These are phyloP conservation scores for Trachelus troglodyta DNA, from an alignment of 2,888 invertebrate species.

Conservation along the genomic window DNA sequence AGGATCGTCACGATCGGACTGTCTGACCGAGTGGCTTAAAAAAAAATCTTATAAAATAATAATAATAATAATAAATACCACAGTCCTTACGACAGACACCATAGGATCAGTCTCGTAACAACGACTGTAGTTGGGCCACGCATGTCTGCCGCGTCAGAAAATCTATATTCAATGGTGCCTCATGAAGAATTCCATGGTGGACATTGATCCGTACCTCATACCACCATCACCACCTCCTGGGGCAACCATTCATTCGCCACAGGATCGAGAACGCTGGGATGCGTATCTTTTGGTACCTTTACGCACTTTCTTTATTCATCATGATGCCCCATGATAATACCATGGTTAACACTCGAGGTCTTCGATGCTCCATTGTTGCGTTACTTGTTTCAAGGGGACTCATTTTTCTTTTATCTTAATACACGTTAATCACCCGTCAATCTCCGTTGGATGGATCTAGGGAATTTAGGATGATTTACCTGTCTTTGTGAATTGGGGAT, in stretches of 20 bases:
- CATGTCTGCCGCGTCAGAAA: conserved; percentile 28
- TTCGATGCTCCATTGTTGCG: background rate
- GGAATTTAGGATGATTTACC: background rate
- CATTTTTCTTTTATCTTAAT: background rate
- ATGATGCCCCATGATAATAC: background rate
- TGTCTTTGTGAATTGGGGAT: background rate
- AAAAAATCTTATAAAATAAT: background rate
- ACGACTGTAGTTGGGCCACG: conserved; percentile 44
- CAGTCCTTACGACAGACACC: background rate
- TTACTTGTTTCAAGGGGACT: background rate
- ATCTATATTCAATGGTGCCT: conserved; percentile 29
- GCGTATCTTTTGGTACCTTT: background rate
- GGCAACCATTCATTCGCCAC: conserved; percentile 10
- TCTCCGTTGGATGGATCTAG: background rate
- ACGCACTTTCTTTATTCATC: background rate
- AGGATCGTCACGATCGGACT: background rate
- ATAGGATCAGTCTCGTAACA: conserved; percentile 20
- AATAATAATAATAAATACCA: background rate
- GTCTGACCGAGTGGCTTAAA: background rate
- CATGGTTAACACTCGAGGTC: background rate
- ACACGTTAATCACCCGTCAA: background rate
- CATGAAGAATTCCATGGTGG: conserved; percentile 38
- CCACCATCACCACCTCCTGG: background rate
- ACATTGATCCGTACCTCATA: conserved; percentile 33
- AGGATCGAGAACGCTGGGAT: background rate